Evolutionary conservation across 2,888 invertebrate species (phyloP).

Genomic region (Synergus umbraculus): DNA sequence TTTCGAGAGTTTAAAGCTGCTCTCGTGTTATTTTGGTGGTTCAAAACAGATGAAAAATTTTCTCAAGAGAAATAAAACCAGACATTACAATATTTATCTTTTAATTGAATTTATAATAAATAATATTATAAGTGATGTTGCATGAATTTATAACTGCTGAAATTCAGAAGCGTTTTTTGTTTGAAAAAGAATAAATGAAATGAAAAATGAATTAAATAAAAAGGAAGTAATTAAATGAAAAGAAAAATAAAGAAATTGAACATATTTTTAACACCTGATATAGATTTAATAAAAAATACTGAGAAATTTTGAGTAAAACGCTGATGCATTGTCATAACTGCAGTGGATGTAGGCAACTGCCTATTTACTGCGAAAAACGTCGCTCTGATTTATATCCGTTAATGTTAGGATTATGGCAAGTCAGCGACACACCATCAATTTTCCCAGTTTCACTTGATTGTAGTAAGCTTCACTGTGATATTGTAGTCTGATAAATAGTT

Average conservation of each 20-base stretch:
- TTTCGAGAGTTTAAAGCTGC: conserved; percentile 4
- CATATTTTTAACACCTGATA: background rate
- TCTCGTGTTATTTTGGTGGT: background rate
- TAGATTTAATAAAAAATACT: background rate
- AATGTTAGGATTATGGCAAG: conserved; percentile 36
- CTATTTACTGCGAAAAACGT: conserved; percentile 21
- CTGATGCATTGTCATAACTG: conserved; percentile 2
- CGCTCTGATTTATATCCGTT: conserved; percentile 35
- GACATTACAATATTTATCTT: too few species aligned
- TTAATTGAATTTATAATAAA: too few species aligned
- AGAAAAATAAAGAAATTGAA: too few species aligned
- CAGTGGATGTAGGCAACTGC: background rate
- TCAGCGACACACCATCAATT: conserved; percentile 33
- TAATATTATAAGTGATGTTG: too few species aligned
- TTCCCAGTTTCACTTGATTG: conserved; percentile 31
- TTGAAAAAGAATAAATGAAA: too few species aligned
- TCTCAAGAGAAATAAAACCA: too few species aligned
- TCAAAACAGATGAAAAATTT: background rate
- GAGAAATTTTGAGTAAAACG: background rate
- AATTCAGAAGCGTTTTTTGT: too few species aligned
- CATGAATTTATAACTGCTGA: too few species aligned
- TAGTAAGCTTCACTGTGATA: conserved; percentile 19
- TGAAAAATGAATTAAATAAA: too few species aligned
- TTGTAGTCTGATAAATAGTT: conserved; percentile 24
- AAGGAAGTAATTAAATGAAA: too few species aligned